These are phyloP conservation scores for Caenorhabditis auriculariae DNA, from an alignment of 2,888 invertebrate genomes.

Conservation along the genomic window DNA sequence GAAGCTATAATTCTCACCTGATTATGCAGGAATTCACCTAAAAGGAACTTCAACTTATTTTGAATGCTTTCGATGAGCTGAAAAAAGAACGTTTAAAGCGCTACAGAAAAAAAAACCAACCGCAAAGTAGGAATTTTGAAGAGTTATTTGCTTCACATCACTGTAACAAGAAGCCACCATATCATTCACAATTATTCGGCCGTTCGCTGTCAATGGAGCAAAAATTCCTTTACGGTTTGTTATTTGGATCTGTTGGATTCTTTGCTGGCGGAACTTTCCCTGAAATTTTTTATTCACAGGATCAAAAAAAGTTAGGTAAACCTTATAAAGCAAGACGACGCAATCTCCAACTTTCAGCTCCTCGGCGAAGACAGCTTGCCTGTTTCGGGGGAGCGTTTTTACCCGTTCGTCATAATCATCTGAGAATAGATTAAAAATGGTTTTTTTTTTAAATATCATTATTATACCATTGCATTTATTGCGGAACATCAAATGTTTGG, in stretches of 20 bases:
- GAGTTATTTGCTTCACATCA: slow-evolving; percentile 26
- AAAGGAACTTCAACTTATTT: too few species aligned
- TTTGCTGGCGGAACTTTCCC: slow-evolving; percentile 38
- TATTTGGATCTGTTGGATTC: slow-evolving; percentile 24
- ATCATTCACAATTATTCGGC: slow-evolving; percentile 38
- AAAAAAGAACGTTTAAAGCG: too few species aligned
- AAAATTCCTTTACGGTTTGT: slow-evolving; percentile 36
- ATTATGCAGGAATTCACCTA: too few species aligned
- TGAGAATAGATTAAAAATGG: slow-evolving; percentile 2
- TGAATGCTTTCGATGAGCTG: too few species aligned
- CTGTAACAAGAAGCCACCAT: slow-evolving; percentile 35
- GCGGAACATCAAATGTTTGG: slow-evolving; percentile 34
- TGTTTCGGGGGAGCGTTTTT: slow-evolving; percentile 16
- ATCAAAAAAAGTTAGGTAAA: neutral
- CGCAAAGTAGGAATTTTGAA: slow-evolving; percentile 23
- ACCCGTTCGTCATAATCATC: slow-evolving; percentile 34
- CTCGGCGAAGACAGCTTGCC: slow-evolving; percentile 31
- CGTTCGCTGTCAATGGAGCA: slow-evolving; percentile 37
- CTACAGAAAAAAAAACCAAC: too few species aligned
- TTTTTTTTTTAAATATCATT: neutral
- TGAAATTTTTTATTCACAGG: slow-evolving; percentile 6
- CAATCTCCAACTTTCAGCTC: slow-evolving; percentile 37
- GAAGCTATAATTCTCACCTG: too few species aligned
- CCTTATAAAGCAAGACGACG: slow-evolving; percentile 28
- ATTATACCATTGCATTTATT: slow-evolving; percentile 22